Conservation (phyloP, 1,140 invertebrate species). For the Coelopa frigida region DNA sequence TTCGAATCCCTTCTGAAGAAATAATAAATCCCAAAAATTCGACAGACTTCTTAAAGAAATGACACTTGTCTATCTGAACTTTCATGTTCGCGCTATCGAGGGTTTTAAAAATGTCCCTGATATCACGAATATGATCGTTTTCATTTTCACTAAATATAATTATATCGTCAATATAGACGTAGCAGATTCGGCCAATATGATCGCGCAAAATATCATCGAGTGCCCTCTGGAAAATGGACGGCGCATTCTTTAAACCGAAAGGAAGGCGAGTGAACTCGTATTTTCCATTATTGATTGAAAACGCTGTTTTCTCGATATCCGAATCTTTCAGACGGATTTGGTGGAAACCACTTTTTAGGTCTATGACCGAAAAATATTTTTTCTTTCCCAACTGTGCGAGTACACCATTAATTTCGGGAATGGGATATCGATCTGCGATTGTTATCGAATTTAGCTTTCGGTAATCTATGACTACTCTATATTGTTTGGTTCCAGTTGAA, state of each 20-base stretch:
- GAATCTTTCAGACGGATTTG: conserved; percentile 29
- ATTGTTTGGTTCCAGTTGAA: conserved; percentile 28
- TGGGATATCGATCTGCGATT: conserved; percentile 45
- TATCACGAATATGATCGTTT: no score
- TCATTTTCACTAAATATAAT: no score
- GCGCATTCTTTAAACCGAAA: conserved; percentile 44
- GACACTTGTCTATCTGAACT: conserved; percentile 44
- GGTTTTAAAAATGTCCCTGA: conserved; percentile 7
- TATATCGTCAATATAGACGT: no score
- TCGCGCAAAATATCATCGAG: no score
- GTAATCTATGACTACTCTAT: conserved; percentile 34
- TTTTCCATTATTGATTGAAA: conserved; percentile 17
- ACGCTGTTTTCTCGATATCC: conserved; percentile 3
- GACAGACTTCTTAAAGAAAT: conserved; percentile 34
- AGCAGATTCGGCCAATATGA: no score
- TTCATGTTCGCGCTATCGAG: conserved; percentile 43
- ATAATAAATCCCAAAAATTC: conserved; percentile 17
- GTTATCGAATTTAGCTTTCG: conserved; percentile 34
- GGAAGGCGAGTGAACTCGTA: conserved; percentile 36
- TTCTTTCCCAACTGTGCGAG: conserved; percentile 42
- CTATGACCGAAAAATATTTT: conserved; percentile 44
- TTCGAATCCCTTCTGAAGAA: neutral
- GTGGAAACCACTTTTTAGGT: conserved; percentile 47
- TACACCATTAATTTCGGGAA: conserved; percentile 47
- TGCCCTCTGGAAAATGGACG: conserved; percentile 44